phyloP scores from a whole-genome alignment of 2,797 vertebrate species.

The Pangasius djambal region DNA sequence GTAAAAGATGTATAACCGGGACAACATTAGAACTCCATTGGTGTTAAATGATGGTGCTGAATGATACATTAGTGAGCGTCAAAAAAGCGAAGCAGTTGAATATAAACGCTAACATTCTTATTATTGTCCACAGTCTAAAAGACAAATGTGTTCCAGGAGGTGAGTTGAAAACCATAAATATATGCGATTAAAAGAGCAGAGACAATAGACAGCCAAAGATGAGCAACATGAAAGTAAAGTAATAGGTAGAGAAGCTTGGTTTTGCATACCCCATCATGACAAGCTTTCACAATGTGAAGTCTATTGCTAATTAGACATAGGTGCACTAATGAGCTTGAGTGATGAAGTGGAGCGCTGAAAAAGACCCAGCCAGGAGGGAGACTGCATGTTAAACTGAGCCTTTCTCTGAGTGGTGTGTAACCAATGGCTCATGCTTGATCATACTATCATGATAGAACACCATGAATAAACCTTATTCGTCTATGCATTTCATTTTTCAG shows the following conservation, averaged over 20 bases:
- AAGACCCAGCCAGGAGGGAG: background rate
- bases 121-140: background rate
- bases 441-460: background rate
- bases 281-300: constrained; percentile 12
- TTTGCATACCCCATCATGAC: background rate
- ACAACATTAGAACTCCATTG: no score
- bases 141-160: background rate
- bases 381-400: background rate
- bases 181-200: background rate
- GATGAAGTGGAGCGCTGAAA: background rate
- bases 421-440: background rate
- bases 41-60: background rate
- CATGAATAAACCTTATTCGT: constrained; percentile 8
- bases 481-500: constrained; percentile 3
- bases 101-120: background rate
- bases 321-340: background rate
- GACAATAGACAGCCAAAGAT: background rate
- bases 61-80: background rate
- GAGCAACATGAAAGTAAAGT: background rate
- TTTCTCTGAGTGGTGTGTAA: constrained; percentile 4
- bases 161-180: background rate
- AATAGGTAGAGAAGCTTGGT: no score
- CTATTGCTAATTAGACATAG: constrained; percentile 11
- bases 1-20: background rate
- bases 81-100: background rate